These are phyloP conservation scores for Schizopygopsis pylzovi DNA, from an alignment of 2,797 vertebrate species.

Conservation along the genomic window DNA sequence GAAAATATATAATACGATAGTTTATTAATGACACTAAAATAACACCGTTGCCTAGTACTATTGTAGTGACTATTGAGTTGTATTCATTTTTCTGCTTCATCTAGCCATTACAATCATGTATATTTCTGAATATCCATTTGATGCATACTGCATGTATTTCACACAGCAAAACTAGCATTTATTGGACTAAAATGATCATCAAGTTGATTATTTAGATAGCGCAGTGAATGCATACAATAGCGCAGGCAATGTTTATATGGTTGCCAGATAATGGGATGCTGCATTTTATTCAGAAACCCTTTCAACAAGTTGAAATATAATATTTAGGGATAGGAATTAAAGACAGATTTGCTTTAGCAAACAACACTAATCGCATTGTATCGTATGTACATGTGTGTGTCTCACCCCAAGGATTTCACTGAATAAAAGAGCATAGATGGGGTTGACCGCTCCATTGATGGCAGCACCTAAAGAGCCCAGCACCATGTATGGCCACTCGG, in stretches of 20 bases:
- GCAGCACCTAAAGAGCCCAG: conserved; percentile 81
- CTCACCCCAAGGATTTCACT: conserved; percentile 84
- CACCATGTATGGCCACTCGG: conserved; percentile 84
- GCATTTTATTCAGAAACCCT: neutral
- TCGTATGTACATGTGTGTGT: neutral
- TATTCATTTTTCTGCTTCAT: no score
- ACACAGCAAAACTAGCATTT: no score
- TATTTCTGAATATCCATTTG: neutral
- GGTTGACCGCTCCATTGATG: conserved; percentile 79
- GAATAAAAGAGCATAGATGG: conserved; percentile 82
- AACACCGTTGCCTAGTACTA: no score
- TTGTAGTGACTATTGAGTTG: no score
- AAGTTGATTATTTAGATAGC: neutral
- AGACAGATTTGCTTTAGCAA: no score
- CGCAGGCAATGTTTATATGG: neutral
- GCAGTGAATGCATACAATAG: neutral
- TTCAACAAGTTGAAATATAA: neutral
- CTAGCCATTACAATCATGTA: neutral
- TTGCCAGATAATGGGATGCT: neutral
- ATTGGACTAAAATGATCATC: neutral
- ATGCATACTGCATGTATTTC: no score
- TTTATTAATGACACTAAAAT: no score
- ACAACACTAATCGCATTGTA: neutral
- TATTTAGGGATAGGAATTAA: no score
- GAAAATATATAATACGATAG: no score